A percentile compares a stretch with the other conserved stretches of the same genome.
Evolutionary conservation across 2,797 vertebrate species (phyloP).

Genomic region (Cirrhinus mrigala): DNA sequence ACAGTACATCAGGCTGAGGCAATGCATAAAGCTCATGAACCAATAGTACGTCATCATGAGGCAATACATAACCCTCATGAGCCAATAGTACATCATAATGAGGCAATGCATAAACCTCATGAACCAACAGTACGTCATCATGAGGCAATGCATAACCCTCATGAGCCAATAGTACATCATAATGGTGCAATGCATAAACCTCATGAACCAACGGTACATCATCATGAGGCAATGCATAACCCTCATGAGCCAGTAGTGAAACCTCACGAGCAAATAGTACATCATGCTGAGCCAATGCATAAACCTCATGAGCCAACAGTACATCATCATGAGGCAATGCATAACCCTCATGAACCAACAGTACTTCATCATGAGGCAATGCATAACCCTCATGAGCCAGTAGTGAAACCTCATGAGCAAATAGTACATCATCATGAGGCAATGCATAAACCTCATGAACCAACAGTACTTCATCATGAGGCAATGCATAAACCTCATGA

Average conservation of each 20-base stretch:
- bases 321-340: too few relatives aligned
- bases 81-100: background rate
- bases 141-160: background rate
- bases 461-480: too few relatives aligned
- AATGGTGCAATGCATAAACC: background rate
- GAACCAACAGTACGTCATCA: too few relatives aligned
- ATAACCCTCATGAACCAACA: too few relatives aligned
- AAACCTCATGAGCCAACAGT: too few relatives aligned
- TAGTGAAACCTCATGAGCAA: too few relatives aligned
- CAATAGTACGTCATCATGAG: background rate
- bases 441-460: too few relatives aligned
- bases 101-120: background rate
- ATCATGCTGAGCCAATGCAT: background rate
- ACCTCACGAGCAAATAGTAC: background rate
- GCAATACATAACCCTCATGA: background rate
- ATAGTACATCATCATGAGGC: too few relatives aligned
- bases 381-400: too few relatives aligned
- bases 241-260: background rate
- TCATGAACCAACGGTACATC: background rate
- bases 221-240: background rate
- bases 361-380: too few relatives aligned
- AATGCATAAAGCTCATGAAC: background rate
- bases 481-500: too few relatives aligned
- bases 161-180: background rate
- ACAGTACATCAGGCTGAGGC: background rate